Evolutionary conservation across 2,113 vertebrate genomes (phyloP).

Genomic region (Cynoglossus semilaevis): DNA sequence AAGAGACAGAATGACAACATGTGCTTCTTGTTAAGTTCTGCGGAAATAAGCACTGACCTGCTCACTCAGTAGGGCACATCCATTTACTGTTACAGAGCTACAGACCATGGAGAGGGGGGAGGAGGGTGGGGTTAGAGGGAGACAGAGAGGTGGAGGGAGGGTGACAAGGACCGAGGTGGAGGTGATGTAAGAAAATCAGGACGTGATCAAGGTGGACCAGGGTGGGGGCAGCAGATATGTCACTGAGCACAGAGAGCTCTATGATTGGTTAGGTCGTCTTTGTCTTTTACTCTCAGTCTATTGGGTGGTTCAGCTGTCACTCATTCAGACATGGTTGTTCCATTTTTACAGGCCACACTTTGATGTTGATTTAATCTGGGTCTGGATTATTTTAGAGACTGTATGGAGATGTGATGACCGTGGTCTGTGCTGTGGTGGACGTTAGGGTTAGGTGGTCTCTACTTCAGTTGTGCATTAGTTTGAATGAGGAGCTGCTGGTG

Average conservation of each 20-base stretch:
- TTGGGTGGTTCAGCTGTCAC: too few species aligned
- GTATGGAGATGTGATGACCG: too few species aligned
- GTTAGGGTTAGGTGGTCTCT: not conserved
- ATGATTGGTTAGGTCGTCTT: too few species aligned
- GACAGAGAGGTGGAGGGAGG: constrained; percentile 27
- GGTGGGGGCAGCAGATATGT: not conserved
- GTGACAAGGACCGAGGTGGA: constrained; percentile 24
- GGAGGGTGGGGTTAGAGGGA: too few species aligned
- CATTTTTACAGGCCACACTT: too few species aligned
- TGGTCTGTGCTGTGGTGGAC: too few species aligned
- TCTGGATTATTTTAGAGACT: too few species aligned
- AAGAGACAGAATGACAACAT: constrained; percentile 77
- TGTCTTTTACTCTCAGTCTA: too few species aligned
- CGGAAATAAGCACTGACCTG: constrained; percentile 85
- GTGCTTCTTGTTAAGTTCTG: constrained; percentile 84
- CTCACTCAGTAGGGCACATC: constrained; percentile 70
- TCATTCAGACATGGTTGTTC: too few species aligned
- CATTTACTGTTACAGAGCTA: constrained; percentile 61
- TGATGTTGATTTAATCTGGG: too few species aligned
- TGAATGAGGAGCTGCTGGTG: not conserved
- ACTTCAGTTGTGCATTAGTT: not conserved
- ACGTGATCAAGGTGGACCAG: not conserved
- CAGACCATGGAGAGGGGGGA: constrained; percentile 4
- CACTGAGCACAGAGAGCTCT: too few species aligned
- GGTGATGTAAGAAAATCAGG: not conserved